Conservation (phyloP, 2,797 vertebrate genomes). For the Artibeus jamaicensis region DNA sequence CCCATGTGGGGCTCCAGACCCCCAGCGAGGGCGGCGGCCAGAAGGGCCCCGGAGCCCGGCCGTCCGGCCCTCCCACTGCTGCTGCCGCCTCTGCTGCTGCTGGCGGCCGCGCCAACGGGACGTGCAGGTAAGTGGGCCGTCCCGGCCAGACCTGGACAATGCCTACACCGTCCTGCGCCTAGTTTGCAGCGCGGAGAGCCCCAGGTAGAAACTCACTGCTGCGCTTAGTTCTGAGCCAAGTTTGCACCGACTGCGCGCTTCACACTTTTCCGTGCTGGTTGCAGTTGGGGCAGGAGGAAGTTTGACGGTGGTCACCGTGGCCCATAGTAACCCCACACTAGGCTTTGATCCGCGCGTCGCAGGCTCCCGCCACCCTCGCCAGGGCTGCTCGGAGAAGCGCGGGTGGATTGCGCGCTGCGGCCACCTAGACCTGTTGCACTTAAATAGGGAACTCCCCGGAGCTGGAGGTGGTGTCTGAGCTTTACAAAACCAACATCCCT, state of each 20-base stretch:
- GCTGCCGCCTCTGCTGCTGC: background rate
- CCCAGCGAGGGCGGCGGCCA: background rate
- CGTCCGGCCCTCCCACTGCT: background rate
- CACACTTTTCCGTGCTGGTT: accelerated
- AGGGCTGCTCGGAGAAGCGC: background rate
- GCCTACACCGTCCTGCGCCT: too few relatives aligned
- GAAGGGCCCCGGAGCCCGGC: background rate
- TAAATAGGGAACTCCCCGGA: background rate
- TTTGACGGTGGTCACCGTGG: accelerated
- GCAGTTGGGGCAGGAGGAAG: background rate
- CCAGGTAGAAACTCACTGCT: background rate
- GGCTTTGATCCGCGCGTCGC: accelerated
- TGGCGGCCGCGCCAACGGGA: background rate
- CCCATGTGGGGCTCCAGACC: constrained; percentile 42
- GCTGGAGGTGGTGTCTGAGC: too few relatives aligned
- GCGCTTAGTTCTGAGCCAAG: background rate
- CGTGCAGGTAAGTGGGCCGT: constrained; percentile 28
- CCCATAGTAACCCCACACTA: background rate
- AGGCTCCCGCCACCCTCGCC: background rate
- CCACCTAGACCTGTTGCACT: background rate
- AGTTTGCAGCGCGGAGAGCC: background rate
- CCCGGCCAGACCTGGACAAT: too few relatives aligned
- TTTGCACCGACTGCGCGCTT: accelerated
- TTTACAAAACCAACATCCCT: background rate
- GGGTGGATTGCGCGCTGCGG: too few relatives aligned